Percentiles rank a stretch among this genome's conserved stretches.
phyloP scores from a whole-genome alignment of 2,113 vertebrate species.

The Miniopterus natalensis region DNA sequence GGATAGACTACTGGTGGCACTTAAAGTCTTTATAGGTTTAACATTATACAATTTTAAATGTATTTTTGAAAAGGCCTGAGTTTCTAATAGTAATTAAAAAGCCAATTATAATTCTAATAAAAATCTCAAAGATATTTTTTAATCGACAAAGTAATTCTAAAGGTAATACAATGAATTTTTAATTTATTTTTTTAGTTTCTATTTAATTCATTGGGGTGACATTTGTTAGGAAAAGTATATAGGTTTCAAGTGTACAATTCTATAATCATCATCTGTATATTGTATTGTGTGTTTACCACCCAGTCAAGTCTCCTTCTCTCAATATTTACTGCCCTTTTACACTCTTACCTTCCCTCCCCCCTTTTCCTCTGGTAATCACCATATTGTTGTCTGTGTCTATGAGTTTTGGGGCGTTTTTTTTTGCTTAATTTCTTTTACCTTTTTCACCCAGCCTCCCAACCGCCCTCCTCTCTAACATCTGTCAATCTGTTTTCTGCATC shows the following conservation, averaged over 20 bases:
- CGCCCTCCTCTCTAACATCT: background rate
- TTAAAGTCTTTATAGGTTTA: background rate
- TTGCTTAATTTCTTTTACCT: background rate
- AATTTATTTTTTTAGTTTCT: background rate
- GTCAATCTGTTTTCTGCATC: too few species aligned
- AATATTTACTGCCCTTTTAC: background rate
- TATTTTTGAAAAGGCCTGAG: conserved; percentile 19
- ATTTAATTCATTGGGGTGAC: background rate
- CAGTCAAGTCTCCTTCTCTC: background rate
- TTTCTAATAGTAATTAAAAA: conserved; percentile 25
- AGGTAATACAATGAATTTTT: background rate
- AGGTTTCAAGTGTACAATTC: background rate
- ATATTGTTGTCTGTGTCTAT: background rate
- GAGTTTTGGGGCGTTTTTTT: background rate
- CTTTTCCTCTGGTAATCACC: background rate
- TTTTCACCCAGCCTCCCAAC: background rate
- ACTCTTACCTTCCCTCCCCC: background rate
- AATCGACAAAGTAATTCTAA: background rate
- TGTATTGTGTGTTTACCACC: background rate
- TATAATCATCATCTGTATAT: background rate
- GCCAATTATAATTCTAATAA: background rate
- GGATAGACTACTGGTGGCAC: background rate
- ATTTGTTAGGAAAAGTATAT: background rate
- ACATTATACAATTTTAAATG: background rate
- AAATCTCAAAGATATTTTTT: background rate